Conservation (phyloP, 2,113 vertebrate species). For the Podarcis muralis region DNA sequence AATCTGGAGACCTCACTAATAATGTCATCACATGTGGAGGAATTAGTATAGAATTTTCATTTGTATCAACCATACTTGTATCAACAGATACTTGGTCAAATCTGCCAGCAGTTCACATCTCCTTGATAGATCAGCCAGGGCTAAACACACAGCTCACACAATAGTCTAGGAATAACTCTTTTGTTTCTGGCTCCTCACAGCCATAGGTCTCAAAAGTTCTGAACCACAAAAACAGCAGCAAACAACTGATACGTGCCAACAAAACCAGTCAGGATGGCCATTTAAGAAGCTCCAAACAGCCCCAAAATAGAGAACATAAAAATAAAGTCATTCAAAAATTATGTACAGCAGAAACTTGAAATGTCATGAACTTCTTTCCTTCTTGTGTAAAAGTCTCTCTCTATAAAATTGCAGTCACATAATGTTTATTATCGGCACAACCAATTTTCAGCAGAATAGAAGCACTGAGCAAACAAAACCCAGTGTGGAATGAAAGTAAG, state of each 20-base stretch:
- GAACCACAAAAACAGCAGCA: neutral
- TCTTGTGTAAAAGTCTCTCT: neutral
- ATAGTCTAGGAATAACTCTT: neutral
- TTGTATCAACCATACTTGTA: neutral
- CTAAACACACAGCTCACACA: neutral
- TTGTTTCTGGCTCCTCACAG: neutral
- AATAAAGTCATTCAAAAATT: neutral
- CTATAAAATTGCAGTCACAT: neutral
- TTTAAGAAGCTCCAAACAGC: neutral
- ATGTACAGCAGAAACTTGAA: neutral
- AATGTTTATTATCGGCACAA: slow-evolving; percentile 7
- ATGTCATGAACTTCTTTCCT: neutral
- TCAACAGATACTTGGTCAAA: neutral
- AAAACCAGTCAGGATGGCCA: neutral
- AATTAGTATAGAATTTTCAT: neutral
- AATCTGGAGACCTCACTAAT: neutral
- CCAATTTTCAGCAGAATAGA: slow-evolving; percentile 4
- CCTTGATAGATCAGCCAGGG: neutral
- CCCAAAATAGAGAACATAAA: neutral
- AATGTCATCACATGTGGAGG: neutral
- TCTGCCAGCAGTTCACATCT: neutral
- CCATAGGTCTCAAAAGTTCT: neutral
- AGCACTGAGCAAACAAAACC: slow-evolving; percentile 8
- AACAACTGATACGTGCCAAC: neutral
- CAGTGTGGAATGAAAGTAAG: slow-evolving; percentile 5